Evolutionary conservation across 2,888 invertebrate species (phyloP), one percentile per base, ranked within the genome.

Genomic region (Peribatodes rhomboidaria): DNA sequence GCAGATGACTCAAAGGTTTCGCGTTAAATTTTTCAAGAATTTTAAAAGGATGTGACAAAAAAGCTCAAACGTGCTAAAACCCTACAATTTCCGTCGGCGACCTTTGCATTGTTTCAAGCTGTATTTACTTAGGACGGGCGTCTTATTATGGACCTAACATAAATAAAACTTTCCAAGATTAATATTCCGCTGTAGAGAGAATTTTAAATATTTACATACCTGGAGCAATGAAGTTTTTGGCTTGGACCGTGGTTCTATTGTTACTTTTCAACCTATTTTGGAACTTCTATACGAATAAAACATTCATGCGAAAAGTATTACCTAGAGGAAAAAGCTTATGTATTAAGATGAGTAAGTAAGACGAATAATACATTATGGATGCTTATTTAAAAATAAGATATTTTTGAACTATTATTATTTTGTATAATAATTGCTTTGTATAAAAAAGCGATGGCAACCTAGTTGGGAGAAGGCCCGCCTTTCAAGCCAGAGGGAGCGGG

Each of bases 51-150:
- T 20, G 50, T 18, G 22, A 27, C 41, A 4, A 4, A n/a, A n/a
- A 60, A 53, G 22, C 22, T 42, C 33, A 22, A 35, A 50, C 46
- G 14, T 33, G 37, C 59, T 58, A 66, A 67, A 61, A 66, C 41
- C 52, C 35, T 35, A 37, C 44, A 18, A 27, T 56, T 61, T 47
- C 33, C 18, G 14, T 33, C 27, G 13, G 33, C 35, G 42, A 52
- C 54, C 47, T 65, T 65, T 46, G 57, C 47, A 59, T 60, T 60
- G 63, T 61, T 58, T 44, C 55, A 22, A 44, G n/a, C 35, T 14
- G 60, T 74, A 71, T 76, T 73, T 76, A 69, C 62, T 75, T 72
- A 76, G 76, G 78, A 72, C 72, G 71, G 69, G 22, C 58, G 59
- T 66, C 74, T 72, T 76, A 71, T 56, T 60, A 61, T 56, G 52